phyloP scores from a whole-genome alignment of 2,797 vertebrate genomes.

The Siniperca obscura region DNA sequence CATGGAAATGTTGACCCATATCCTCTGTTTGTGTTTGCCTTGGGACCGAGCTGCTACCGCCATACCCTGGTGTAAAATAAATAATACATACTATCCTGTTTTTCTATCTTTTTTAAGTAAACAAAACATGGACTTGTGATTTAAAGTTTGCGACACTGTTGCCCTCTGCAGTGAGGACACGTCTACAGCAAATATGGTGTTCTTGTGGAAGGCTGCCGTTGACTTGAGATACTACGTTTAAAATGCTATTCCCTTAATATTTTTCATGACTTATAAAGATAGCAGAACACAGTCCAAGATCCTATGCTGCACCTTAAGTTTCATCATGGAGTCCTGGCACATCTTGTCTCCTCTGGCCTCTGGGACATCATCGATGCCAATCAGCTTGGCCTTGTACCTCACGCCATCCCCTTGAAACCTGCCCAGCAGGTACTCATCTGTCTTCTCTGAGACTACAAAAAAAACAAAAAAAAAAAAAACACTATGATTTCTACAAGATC shows the following conservation, averaged over 20 bases:
- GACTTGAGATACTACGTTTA: neutral
- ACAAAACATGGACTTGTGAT: neutral
- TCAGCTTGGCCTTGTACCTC: constrained; percentile 96
- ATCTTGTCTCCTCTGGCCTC: constrained; percentile 98
- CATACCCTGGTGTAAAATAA: constrained; percentile 87
- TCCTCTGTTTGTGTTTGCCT: constrained; percentile 97
- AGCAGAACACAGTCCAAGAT: neutral
- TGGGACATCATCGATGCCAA: constrained; percentile 94
- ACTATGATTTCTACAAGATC: neutral
- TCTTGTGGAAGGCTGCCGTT: neutral
- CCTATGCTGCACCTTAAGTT: constrained; percentile 89
- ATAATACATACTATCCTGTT: neutral
- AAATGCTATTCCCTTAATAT: neutral
- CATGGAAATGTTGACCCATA: constrained; percentile 96
- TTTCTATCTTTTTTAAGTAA: neutral
- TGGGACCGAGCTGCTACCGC: constrained; percentile 95
- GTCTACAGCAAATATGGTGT: neutral
- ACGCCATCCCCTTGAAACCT: constrained; percentile 96
- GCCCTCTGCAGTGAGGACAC: neutral
- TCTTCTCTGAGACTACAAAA: constrained; percentile 89
- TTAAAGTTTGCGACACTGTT: neutral
- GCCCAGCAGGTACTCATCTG: constrained; percentile 92
- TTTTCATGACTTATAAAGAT: neutral
- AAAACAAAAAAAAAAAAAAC: neutral
- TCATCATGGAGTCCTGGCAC: constrained; percentile 99